Evolutionary conservation across 2,888 invertebrate genomes (phyloP).

Genomic region (Criorhina ranunculi): DNA sequence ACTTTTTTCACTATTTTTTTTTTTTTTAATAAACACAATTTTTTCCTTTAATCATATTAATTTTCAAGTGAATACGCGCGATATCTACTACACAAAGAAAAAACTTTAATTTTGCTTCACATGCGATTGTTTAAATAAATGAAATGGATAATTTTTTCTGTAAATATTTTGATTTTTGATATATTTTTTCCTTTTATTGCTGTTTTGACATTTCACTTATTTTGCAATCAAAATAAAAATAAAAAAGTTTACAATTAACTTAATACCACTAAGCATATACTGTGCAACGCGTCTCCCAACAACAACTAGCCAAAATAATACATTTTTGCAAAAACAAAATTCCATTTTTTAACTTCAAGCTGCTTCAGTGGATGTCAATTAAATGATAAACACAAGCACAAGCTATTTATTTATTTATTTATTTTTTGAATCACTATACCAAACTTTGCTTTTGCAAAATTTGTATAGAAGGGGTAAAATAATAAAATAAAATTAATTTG

Average conservation of each 20-base stretch:
- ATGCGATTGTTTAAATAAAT: constrained; percentile 66
- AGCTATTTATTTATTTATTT: constrained; percentile 10
- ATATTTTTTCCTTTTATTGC: constrained; percentile 50
- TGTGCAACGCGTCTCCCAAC: constrained; percentile 36
- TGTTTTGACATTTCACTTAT: constrained; percentile 72
- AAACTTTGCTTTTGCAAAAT: constrained; percentile 60
- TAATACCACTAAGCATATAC: constrained; percentile 54
- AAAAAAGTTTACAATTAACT: constrained; percentile 63
- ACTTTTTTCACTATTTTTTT: constrained; percentile 48
- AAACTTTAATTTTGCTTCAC: constrained; percentile 61
- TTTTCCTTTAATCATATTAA: constrained; percentile 60
- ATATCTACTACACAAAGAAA: constrained; percentile 53
- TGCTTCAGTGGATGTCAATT: constrained; percentile 51
- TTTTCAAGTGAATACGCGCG: constrained; percentile 53
- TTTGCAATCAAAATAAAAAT: constrained; percentile 61
- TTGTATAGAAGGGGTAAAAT: background rate
- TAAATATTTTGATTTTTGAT: constrained; percentile 71
- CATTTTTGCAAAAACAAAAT: constrained; percentile 36
- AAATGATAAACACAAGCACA: constrained; percentile 36
- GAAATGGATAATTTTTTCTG: constrained; percentile 64
- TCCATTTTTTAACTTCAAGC: constrained; percentile 9
- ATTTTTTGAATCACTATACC: constrained; percentile 31
- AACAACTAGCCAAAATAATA: constrained; percentile 37
- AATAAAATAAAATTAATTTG: constrained; percentile 2
- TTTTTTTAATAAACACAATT: constrained; percentile 59